Evolutionary conservation across 2,113 vertebrate species (phyloP), one percentile per base, ranked within the genome.

Genomic region (Albula goreensis): DNA sequence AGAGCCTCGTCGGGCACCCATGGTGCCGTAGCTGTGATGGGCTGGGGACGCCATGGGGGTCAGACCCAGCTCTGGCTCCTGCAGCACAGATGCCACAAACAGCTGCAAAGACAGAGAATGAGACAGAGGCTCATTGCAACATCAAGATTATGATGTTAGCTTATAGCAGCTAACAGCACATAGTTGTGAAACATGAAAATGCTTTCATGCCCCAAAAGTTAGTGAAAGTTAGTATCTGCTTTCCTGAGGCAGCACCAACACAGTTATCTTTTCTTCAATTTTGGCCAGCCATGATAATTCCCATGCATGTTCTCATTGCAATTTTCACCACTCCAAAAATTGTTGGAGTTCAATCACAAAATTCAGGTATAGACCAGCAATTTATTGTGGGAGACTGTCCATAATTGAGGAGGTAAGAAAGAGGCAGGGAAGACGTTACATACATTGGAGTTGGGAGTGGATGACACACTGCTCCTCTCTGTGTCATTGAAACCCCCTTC

Each of bases 11-110:
- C 96, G 95, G 89, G 94, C 97, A 88, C 95, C 96, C 95, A 99
- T 97, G 85, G 98, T 95, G 52, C 98, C 98, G 0, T 99, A 99
- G 88, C 95, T 96, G 89, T 97, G 97, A 91, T 97, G 97, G 0
- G 97, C 97, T 0, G 98, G 98, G 74, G 98, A 99, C 66, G 97
- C 96, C 22, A 97, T 97, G 0, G 98, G 98, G 0, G 97, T 98
- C 91, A 99, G 94, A 88, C 95, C 96, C 93, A 99, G 92, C 92
- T 98, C 98, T 0, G 97, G 96, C 83, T 99, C 98, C 92, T 99
- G 95, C 85, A 99, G 93, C 86, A 99, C 98, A 0, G 97, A 96
- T 10, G 98, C 98, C 92, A 99, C 96, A 2, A 99, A 99, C 82
- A 99, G 94, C 98, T 99, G 94, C 80, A 82, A 88, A 88, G 86